phyloP scores from a whole-genome alignment of 53 echinoderm and acorn worm genomes.

The Arbacia lixula region DNA sequence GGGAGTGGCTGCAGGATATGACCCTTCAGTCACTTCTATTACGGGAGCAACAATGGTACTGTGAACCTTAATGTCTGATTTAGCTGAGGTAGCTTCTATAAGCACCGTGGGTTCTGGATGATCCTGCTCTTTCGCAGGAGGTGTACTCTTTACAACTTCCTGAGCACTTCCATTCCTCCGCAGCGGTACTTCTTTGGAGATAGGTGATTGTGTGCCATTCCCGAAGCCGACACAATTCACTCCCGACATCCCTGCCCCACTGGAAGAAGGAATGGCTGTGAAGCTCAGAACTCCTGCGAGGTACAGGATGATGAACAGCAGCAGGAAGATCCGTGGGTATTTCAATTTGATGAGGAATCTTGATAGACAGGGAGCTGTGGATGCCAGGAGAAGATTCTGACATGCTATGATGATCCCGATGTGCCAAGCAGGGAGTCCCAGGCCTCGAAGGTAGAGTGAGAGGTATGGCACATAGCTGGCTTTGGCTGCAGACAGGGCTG shows the following conservation, averaged over 20 bases:
- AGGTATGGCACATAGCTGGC: constrained; percentile 86
- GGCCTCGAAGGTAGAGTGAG: constrained; percentile 83
- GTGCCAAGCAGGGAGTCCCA: constrained; percentile 79
- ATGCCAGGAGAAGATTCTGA: constrained; percentile 69
- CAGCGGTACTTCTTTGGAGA: neutral
- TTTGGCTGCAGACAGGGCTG: constrained; percentile 78
- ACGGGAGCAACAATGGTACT: too few relatives aligned
- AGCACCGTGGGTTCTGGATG: neutral
- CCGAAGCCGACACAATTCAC: constrained; percentile 16
- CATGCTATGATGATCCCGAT: constrained; percentile 77
- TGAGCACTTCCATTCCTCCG: neutral
- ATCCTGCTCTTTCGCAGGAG: too few relatives aligned
- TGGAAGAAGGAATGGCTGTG: constrained; percentile 72
- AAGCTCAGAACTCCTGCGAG: constrained; percentile 75
- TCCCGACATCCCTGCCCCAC: constrained; percentile 24
- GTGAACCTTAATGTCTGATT: neutral
- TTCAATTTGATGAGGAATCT: constrained; percentile 64
- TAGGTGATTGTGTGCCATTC: neutral
- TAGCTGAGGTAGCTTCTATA: neutral
- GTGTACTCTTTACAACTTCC: neutral
- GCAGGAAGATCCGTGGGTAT: constrained; percentile 68
- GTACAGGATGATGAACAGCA: constrained; percentile 67
- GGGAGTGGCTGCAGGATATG: too few relatives aligned
- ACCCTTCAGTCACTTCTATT: too few relatives aligned
- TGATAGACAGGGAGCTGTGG: constrained; percentile 73